phyloP scores from a whole-genome alignment of 2,113 vertebrate genomes.

The Callithrix jacchus region DNA sequence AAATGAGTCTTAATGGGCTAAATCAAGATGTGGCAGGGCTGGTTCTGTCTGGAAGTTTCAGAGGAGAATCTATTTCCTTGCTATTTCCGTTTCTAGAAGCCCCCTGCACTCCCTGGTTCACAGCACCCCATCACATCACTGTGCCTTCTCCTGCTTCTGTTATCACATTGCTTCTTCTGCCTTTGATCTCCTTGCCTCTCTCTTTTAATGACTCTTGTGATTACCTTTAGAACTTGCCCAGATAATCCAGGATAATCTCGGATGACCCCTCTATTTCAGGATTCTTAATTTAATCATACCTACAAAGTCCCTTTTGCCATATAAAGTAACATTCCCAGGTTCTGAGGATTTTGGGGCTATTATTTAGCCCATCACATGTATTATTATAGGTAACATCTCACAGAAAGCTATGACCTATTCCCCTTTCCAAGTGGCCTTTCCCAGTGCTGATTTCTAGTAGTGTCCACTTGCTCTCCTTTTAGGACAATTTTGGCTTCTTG shows the following conservation, averaged over 20 bases:
- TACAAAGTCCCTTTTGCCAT: neutral
- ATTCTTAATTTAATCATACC: neutral
- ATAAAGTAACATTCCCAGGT: neutral
- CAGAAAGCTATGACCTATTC: neutral
- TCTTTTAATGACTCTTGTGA: neutral
- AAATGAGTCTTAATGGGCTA: too few relatives aligned
- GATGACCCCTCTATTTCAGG: neutral
- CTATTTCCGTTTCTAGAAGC: too few relatives aligned
- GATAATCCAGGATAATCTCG: neutral
- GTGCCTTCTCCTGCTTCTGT: too few relatives aligned
- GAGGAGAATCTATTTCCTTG: too few relatives aligned
- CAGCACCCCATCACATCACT: too few relatives aligned
- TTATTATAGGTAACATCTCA: neutral
- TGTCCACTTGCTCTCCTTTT: neutral
- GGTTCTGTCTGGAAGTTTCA: too few relatives aligned
- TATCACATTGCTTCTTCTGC: too few relatives aligned
- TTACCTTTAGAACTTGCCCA: neutral
- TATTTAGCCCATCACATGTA: neutral
- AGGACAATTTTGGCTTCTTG: neutral
- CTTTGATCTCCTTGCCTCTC: too few relatives aligned
- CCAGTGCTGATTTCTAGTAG: neutral
- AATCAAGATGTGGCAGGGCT: too few relatives aligned
- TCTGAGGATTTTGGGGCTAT: neutral
- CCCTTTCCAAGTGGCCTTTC: neutral
- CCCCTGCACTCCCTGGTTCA: too few relatives aligned